These are phyloP conservation scores for Ptychoptera contaminata DNA, from an alignment of 2,888 invertebrate species.

Conservation along the genomic window DNA sequence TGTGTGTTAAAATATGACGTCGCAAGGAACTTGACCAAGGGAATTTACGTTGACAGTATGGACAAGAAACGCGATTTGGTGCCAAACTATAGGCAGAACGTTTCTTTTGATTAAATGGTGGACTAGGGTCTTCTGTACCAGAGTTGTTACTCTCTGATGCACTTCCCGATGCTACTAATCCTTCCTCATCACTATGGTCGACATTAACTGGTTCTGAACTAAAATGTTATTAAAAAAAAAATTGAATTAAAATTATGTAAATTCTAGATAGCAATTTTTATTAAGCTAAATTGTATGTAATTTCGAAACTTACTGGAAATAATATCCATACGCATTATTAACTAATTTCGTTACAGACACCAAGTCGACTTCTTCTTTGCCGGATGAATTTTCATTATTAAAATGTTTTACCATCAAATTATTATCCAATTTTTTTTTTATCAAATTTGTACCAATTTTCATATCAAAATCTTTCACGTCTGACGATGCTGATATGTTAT, in stretches of 20 bases:
- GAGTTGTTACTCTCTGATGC: conserved; percentile 73
- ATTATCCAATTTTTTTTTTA: conserved; percentile 32
- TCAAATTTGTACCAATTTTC: conserved; percentile 39
- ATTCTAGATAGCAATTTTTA: no score
- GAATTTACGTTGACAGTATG: conserved; percentile 85
- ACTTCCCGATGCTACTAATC: conserved; percentile 57
- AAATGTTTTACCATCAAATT: conserved; percentile 25
- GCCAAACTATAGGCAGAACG: conserved; percentile 91
- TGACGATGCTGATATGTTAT: not conserved
- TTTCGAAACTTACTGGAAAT: conserved; percentile 32
- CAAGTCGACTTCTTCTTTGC: conserved; percentile 45
- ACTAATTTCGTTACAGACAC: conserved; percentile 63
- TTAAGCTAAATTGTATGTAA: not conserved
- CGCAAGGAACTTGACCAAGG: conserved; percentile 93
- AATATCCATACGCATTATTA: conserved; percentile 61
- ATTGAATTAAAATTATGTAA: not conserved
- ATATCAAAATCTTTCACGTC: conserved; percentile 36
- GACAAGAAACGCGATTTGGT: conserved; percentile 85
- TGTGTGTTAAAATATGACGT: conserved; percentile 86
- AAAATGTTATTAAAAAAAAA: not conserved
- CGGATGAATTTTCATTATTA: conserved; percentile 27
- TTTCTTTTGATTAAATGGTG: conserved; percentile 42
- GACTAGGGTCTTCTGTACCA: conserved; percentile 52
- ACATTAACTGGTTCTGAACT: conserved; percentile 15
- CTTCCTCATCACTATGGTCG: conserved; percentile 49